A percentile compares a stretch with the other conserved stretches of the same genome.
phyloP scores from a whole-genome alignment of 2,888 invertebrate species.

The Pteria penguin region DNA sequence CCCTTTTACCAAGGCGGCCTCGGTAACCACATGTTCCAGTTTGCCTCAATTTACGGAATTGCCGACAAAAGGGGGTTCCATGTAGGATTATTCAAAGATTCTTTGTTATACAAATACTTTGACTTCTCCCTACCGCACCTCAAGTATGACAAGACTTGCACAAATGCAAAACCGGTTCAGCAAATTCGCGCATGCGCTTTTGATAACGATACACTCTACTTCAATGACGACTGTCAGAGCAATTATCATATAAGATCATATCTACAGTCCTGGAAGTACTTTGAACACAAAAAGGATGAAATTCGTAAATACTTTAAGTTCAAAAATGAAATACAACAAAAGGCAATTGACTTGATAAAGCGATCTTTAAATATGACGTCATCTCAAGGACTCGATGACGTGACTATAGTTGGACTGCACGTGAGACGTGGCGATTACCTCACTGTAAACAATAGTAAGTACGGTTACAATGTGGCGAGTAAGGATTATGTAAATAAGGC shows the following conservation, averaged over 20 bases:
- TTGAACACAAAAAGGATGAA: constrained; percentile 35
- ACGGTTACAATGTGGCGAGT: constrained; percentile 51
- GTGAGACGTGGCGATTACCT: constrained; percentile 56
- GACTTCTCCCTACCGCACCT: constrained; percentile 13
- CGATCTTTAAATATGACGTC: background rate
- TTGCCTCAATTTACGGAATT: constrained; percentile 58
- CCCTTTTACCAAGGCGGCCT: constrained; percentile 50
- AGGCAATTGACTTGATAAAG: constrained; percentile 21
- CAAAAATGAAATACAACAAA: constrained; percentile 18
- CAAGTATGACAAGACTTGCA: constrained; percentile 38
- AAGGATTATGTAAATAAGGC: constrained; percentile 51
- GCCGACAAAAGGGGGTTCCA: constrained; percentile 44
- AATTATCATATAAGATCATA: constrained; percentile 38
- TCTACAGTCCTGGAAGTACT: constrained; percentile 61
- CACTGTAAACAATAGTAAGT: constrained; percentile 30
- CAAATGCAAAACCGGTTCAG: constrained; percentile 16
- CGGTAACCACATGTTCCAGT: constrained; percentile 61
- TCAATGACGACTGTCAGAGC: constrained; percentile 13
- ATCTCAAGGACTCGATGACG: background rate
- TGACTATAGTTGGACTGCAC: constrained; percentile 55
- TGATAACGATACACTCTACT: constrained; percentile 39
- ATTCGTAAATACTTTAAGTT: constrained; percentile 52
- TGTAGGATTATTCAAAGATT: constrained; percentile 29
- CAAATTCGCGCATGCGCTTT: constrained; percentile 50
- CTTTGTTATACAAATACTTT: constrained; percentile 37